phyloP scores from a whole-genome alignment of 2,113 vertebrate species.

The Sminthopsis crassicaudata region DNA sequence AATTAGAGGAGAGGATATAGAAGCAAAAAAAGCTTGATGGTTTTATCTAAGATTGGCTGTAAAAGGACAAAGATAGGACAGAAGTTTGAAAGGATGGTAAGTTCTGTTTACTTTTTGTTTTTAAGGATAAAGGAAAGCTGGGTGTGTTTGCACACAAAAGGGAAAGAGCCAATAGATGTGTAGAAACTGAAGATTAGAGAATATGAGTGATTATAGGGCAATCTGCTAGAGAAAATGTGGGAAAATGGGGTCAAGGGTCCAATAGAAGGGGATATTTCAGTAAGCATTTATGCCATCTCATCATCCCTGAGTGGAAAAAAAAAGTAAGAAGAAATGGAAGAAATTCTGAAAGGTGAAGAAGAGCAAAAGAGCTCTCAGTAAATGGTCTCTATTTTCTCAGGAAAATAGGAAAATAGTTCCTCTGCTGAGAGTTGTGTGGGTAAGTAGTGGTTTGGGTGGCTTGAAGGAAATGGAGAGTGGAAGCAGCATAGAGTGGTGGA shows the following conservation, averaged over 20 bases:
- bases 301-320: neutral
- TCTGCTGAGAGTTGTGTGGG: neutral
- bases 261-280: neutral
- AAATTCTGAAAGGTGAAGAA: neutral
- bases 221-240: neutral
- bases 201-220: neutral
- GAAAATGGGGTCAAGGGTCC: neutral
- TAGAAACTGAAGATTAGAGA: neutral
- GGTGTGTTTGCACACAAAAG: neutral
- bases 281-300: neutral
- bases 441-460: neutral
- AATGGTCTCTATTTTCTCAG: neutral
- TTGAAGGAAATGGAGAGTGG: neutral
- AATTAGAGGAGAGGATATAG: neutral
- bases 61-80: neutral
- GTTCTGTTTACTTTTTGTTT: neutral
- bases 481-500: neutral
- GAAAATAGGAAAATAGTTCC: neutral
- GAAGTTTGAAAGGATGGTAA: neutral
- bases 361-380: neutral
- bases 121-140: neutral
- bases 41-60: neutral
- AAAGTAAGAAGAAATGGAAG: neutral
- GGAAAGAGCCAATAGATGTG: neutral
- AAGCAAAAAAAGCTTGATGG: neutral